Base-by-base conservation (phyloP, 2,113 vertebrate species). In the Sclerurus mexicanus region DNA sequence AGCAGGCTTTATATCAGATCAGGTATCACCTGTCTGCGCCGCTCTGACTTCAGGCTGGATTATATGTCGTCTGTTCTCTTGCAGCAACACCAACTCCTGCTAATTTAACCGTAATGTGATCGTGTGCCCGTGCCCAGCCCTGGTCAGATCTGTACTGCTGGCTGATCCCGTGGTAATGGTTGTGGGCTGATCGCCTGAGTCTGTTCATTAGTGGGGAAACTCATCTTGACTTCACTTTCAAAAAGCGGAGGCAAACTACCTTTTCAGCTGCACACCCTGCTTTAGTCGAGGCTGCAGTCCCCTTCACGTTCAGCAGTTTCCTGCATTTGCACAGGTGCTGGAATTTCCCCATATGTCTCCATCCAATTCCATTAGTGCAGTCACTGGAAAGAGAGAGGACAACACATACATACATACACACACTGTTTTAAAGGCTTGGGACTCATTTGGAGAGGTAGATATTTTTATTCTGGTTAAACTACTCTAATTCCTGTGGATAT, bases 401-500 rank as follows among this genome's bases (percentile, higher is more conserved):
- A 92, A 33, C 40, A 6, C 35, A 11, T 30, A 40, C 20, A 20
- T 76, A 28, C 2, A 1, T 50, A 23, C 42, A 52, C 50, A 52
- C 39, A 27, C 25, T 56, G 42, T 67, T 93, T 89, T 74, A 75
- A 89, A 92, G 52, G 68, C 68, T 76, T 81, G 66, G 46, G 81
- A 85, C 53, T 50, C 14, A 1, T 91, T 92, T 84, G 74, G 58
- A 81, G 87, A 95, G 73, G 63, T 76, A 93, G 94, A 74, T 87
- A 74, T 53, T 94, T 96, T 95, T 95, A 60, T 76, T 85, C 50
- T 81, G 50, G 67, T 91, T 84, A 83, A 89, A 75, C 82, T 91
- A 40, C 81, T 96, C 80, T 81, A 84, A 95, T 97, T 95, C 86
- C 77, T 95, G 28, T 83, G 86, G 84, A 94, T 95, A 89, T 89